Evolutionary conservation across 2,797 vertebrate species (phyloP).

Genomic region (Chaunax sp.): DNA sequence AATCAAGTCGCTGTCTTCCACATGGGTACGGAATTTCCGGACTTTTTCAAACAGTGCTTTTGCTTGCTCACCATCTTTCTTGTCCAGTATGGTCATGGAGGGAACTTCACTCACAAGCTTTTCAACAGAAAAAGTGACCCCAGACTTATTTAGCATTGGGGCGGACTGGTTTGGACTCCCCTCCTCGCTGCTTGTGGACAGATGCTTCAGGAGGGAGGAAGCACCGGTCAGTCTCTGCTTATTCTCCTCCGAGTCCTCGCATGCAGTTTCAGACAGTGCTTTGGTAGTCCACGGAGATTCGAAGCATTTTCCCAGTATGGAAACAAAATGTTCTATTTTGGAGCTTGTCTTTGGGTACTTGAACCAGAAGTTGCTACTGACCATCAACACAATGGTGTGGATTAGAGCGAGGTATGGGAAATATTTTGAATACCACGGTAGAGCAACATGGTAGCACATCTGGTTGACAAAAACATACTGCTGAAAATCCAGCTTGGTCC

Average conservation of each 20-base stretch:
- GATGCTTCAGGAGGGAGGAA: conserved; percentile 91
- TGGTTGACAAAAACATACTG: conserved; percentile 99
- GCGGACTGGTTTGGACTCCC: conserved; percentile 94
- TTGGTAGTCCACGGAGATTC: conserved; percentile 99
- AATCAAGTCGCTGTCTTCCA: conserved; percentile 98
- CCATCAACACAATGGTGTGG: conserved; percentile 98
- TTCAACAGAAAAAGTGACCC: conserved; percentile 94
- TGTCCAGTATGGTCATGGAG: conserved; percentile 97
- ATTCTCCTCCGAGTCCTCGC: conserved; percentile 98
- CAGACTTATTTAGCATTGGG: conserved; percentile 92
- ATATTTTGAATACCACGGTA: conserved; percentile 99
- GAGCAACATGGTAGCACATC: conserved; percentile 98
- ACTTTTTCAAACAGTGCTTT: conserved; percentile 99
- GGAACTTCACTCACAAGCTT: conserved; percentile 94
- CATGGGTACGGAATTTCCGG: conserved; percentile 94
- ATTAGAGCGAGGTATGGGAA: conserved; percentile 99
- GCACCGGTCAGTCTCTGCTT: conserved; percentile 94
- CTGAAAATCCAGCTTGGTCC: conserved; percentile 97
- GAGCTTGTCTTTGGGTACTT: conserved; percentile 99
- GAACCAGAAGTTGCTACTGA: conserved; percentile 99
- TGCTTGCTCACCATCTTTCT: conserved; percentile 98
- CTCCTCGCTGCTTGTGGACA: conserved; percentile 97
- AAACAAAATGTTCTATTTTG: conserved; percentile 99
- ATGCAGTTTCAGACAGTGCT: conserved; percentile 96
- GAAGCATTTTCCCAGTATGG: conserved; percentile 97